Percentiles rank a stretch among this genome's conserved stretches.
These are phyloP conservation scores for Glomeris maerens DNA, from an alignment of 1,140 invertebrate genomes.

Conservation along the genomic window DNA sequence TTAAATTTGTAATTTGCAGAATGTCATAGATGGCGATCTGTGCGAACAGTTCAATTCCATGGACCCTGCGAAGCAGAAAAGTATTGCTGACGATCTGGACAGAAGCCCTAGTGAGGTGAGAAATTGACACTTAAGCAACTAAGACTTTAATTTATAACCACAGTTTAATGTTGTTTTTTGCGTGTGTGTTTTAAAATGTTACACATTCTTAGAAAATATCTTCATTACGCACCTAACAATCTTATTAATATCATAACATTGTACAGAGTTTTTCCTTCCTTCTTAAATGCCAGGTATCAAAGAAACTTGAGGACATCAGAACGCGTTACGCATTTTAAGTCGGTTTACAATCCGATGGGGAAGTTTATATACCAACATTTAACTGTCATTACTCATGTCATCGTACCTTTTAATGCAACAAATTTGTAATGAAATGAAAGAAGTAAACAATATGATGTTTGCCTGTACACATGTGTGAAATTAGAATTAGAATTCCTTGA, in stretches of 20 bases:
- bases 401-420: no score
- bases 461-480: no score
- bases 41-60: slow-evolving; percentile 98
- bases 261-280: slow-evolving; percentile 11
- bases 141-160: not conserved
- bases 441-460: no score
- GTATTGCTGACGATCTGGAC: slow-evolving; percentile 85
- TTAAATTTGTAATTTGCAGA: slow-evolving; percentile 36
- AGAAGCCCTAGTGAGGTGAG: slow-evolving; percentile 81
- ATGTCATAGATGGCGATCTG: slow-evolving; percentile 95
- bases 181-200: not conserved
- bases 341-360: not conserved
- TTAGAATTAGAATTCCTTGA: no score
- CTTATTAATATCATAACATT: not conserved
- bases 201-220: no score
- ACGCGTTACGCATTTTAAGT: slow-evolving; percentile 85
- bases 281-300: slow-evolving; percentile 44
- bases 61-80: slow-evolving; percentile 83
- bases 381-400: no score
- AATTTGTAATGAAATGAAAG: no score
- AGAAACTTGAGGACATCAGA: slow-evolving; percentile 85
- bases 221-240: not conserved
- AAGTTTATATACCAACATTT: no score
- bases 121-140: not conserved
- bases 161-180: not conserved